These are phyloP conservation scores for Apocrypta bakeri DNA, from an alignment of 1,140 invertebrate species.

Conservation along the genomic window DNA sequence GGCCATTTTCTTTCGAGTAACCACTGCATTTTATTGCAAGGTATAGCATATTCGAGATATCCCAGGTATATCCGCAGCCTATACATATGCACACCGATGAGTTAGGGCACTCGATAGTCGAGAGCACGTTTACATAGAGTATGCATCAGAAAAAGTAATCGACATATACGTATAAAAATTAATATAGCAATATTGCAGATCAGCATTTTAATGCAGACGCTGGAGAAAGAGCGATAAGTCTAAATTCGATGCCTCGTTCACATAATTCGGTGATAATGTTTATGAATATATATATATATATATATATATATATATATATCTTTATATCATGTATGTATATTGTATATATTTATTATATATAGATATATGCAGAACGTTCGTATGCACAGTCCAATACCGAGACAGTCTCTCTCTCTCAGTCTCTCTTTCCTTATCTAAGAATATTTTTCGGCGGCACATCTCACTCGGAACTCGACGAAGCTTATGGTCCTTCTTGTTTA, in stretches of 20 bases:
- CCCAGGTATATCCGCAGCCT: too few relatives aligned
- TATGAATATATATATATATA: neutral
- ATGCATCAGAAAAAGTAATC: neutral
- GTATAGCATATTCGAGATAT: too few relatives aligned
- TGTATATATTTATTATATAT: neutral
- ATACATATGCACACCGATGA: too few relatives aligned
- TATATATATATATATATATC: neutral
- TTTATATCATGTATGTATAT: neutral
- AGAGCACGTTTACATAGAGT: neutral
- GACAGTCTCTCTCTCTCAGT: neutral
- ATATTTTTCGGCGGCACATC: too few relatives aligned
- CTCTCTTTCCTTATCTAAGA: neutral
- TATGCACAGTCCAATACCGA: neutral
- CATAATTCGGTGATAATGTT: neutral
- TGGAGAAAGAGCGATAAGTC: neutral
- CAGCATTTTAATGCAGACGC: too few relatives aligned
- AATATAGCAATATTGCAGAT: neutral
- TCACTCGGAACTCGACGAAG: too few relatives aligned
- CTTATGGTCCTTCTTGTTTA: too few relatives aligned
- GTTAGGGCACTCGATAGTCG: too few relatives aligned
- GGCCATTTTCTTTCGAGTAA: too few relatives aligned
- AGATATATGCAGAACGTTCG: neutral
- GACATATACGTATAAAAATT: constrained; percentile 5
- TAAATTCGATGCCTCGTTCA: neutral
- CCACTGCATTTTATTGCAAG: too few relatives aligned